Percentiles rank a stretch among this genome's conserved stretches.
Evolutionary conservation across 2,113 vertebrate genomes (phyloP).

Genomic region (rabbit (Oryctolagus cuniculus)): DNA sequence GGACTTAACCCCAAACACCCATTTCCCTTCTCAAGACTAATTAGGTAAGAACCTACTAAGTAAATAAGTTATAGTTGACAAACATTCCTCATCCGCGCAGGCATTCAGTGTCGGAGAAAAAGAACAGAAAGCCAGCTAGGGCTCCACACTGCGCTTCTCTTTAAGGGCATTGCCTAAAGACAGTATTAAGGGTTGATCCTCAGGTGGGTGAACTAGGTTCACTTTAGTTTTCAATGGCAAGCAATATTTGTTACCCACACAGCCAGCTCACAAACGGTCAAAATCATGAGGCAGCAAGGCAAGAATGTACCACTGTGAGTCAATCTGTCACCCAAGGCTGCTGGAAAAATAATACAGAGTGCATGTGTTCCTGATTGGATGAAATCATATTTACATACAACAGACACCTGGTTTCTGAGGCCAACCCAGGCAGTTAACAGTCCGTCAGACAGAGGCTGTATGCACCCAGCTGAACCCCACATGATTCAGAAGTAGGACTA

Average conservation of each 20-base stretch:
- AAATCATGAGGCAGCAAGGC: neutral
- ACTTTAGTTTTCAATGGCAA: neutral
- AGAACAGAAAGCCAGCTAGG: neutral
- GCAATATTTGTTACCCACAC: neutral
- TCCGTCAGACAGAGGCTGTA: neutral
- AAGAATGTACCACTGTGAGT: neutral
- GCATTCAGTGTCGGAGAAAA: neutral
- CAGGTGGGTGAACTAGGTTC: neutral
- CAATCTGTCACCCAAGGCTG: neutral
- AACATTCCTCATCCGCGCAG: neutral
- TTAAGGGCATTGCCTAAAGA: neutral
- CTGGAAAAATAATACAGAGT: neutral
- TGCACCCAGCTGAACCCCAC: neutral
- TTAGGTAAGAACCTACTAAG: constrained; percentile 45
- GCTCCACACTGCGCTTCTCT: neutral
- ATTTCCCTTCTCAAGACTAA: constrained; percentile 15
- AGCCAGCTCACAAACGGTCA: neutral
- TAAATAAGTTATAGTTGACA: constrained; percentile 44
- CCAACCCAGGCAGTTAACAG: neutral
- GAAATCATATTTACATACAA: neutral
- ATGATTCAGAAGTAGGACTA: neutral
- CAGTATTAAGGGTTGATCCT: neutral
- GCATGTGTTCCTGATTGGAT: neutral
- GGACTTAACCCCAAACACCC: constrained; percentile 62
- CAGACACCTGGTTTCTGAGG: constrained; percentile 9